Percentiles rank a stretch among this genome's conserved stretches.
These are phyloP conservation scores for Metridium senile DNA, from an alignment of 92 coral and sea anemone species.

Conservation along the genomic window DNA sequence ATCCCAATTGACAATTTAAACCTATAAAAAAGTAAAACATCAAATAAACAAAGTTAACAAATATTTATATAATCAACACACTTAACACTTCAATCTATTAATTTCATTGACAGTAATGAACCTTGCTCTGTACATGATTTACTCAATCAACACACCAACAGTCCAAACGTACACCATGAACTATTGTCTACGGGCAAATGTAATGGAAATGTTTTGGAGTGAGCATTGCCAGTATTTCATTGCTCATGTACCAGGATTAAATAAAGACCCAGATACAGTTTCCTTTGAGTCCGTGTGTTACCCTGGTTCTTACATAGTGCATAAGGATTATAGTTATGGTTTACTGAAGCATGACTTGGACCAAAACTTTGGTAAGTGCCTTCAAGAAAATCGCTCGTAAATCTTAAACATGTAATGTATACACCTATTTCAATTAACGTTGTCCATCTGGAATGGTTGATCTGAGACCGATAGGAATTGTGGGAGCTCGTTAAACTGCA, in stretches of 20 bases:
- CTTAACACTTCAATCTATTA: too few species aligned
- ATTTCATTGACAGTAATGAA: conserved; percentile 70
- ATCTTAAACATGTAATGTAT: too few species aligned
- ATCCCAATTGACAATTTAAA: too few species aligned
- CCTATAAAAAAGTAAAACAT: too few species aligned
- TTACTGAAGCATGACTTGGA: conserved; percentile 40
- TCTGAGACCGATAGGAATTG: too few species aligned
- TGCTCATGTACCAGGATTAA: conserved; percentile 87
- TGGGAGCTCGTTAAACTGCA: too few species aligned
- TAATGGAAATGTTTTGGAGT: conserved; percentile 52
- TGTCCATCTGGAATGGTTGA: too few species aligned
- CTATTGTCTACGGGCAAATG: conserved; percentile 50
- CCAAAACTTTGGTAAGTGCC: conserved; percentile 59
- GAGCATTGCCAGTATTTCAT: conserved; percentile 74
- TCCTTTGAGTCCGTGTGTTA: conserved; percentile 85
- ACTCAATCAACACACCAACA: conserved; percentile 76
- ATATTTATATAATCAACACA: too few species aligned
- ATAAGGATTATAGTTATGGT: conserved; percentile 57
- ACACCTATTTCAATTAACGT: too few species aligned
- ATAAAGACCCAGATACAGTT: conserved; percentile 79
- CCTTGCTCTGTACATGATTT: conserved; percentile 69
- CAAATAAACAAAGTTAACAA: too few species aligned
- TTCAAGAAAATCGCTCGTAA: too few species aligned
- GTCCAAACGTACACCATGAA: conserved; percentile 59
- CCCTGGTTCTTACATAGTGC: conserved; percentile 72